Evolutionary conservation across 2,797 vertebrate species (phyloP), one percentile per base, ranked within the genome.

Genomic region (Rhinogobio ventralis): DNA sequence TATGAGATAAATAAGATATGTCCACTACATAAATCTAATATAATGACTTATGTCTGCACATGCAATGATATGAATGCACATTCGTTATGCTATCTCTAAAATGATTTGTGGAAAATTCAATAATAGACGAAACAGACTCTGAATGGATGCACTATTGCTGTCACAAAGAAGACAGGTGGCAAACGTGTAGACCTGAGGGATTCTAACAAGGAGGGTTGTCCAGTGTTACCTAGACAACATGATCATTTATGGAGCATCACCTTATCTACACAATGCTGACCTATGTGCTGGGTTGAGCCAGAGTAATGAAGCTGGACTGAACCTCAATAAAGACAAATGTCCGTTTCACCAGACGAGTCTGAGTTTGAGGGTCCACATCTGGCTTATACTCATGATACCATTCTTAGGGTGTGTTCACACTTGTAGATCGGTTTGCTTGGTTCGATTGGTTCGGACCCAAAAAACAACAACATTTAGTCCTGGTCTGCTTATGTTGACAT

Each of bases 281-380:
- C 74, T 55, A 4, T 76, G 51, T 71, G 51, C 49, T 19, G 14
- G 67, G 82, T n/a, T 84, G 64, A 76, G 62, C 19, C 30, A 71
- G 74, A 77, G 39, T 78, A 84, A 84, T 69, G 82, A 84, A 64
- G 53, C 20, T 45, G 74, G 36, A n/a, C 46, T 60, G 20, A 82
- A 62, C 74, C 64, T 77, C 73, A 71, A 60, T 68, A 68, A 77
- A 77, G 51, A 84, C 62, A 78, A 78, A 83, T 83, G 62, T 77
- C 73, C 45, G 17, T 83, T 30, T 62, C 19, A 25, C 33, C 33
- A 51, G 25, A 79, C 5, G 49, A 33, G 62, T n/a, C 19, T n/a
- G 28, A 49, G 11, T 7, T 79, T 67, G 7, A 33, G 19, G n/a
- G 25, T 66, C 25, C 45, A 49, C 4, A 8, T 51, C 25, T 1